Conservation (phyloP, 2,113 vertebrate species). For the Saccopteryx leptura region DNA sequence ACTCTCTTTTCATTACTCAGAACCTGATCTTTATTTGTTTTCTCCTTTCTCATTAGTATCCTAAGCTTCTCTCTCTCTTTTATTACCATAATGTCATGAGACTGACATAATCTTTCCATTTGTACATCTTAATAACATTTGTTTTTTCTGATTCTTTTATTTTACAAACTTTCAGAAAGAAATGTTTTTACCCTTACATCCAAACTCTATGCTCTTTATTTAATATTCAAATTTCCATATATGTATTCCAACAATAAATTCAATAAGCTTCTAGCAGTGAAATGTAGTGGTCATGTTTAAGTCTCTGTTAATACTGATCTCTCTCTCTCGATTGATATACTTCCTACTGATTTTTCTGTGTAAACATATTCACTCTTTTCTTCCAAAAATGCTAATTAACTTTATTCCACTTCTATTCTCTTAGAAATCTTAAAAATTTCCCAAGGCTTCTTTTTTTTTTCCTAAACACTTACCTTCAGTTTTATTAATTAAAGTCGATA, state of each 20-base stretch:
- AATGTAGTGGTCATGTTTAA: background rate
- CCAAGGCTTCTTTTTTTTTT: background rate
- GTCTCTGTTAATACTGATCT: background rate
- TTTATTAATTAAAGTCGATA: background rate
- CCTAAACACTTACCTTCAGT: background rate
- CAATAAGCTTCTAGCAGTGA: background rate
- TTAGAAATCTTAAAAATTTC: background rate
- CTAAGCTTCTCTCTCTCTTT: background rate
- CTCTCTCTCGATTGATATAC: background rate
- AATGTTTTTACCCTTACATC: background rate
- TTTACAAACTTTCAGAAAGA: background rate
- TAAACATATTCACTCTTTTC: background rate
- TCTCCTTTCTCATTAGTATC: background rate
- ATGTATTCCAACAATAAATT: background rate
- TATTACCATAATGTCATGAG: background rate
- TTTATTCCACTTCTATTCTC: background rate
- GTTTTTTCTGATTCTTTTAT: background rate
- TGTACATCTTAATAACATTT: background rate
- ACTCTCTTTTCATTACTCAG: background rate
- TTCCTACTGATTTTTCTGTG: background rate
- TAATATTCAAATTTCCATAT: background rate
- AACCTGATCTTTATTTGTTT: background rate
- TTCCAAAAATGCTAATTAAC: background rate
- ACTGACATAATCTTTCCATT: background rate
- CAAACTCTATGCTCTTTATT: background rate